Evolutionary conservation across 2,888 invertebrate genomes (phyloP), one percentile per base, ranked within the genome.

Genomic region (Aleiodes testaceus): DNA sequence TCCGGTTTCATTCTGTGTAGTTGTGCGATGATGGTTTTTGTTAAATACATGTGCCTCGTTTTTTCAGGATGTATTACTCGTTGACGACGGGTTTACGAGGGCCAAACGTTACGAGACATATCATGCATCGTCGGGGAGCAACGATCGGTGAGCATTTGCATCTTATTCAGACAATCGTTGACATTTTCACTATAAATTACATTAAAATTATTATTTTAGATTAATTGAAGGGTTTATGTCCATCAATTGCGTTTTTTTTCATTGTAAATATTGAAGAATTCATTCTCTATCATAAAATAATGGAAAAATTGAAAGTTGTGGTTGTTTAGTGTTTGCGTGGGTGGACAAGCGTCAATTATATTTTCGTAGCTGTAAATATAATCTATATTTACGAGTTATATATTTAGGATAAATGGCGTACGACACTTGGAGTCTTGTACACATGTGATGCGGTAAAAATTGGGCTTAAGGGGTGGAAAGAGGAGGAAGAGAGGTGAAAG

Each of bases 311-410:
- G 16, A 50, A 44, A 36, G 16, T 16, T 12, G 30, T n/a, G 26
- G 22, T 12, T 20, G 71, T 67, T 66, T 68, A 69, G 66, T 69
- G 61, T 71, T n/a, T 53, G 66, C 68, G 73, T 69, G 66, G 72
- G 68, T 70, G 70, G 68, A 74, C 72, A 77, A 72, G 74, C 73
- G 75, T 67, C 73, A 75, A 76, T 75, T 77, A 83, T 83, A 81
- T 84, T 82, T 83, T 81, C 80, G 80, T 81, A 81, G 63, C 81
- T 84, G 85, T 85, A 84, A 84, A 86, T 86, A 85, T 79, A 81
- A 79, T 83, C 85, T 86, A 85, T 85, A 86, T 86, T 86, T 85
- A 84, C 80, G 82, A 78, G 52, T 22, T 45, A 42, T 82, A 85
- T 84, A 85, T 85, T 84, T 84, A 84, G 85, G 83, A 74, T 75